Base-by-base conservation (phyloP, 1,140 invertebrate genomes). In the Leptinotarsa undecemlineata region DNA sequence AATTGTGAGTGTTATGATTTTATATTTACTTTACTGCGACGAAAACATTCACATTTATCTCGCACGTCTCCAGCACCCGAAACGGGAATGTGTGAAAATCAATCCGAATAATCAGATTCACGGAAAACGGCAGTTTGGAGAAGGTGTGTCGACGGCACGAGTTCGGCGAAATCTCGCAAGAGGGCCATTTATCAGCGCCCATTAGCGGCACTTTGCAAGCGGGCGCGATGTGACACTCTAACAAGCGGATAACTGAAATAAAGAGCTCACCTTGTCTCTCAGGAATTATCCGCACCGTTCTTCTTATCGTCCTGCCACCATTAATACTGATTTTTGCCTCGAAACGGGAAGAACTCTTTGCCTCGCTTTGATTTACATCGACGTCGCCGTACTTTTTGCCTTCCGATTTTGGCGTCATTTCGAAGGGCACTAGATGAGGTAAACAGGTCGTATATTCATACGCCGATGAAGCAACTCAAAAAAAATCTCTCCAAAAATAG, bases 201-300 rank as follows among this genome's bases (percentile, higher is more conserved):
- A 80, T 80, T 79, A 79, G 77, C 73, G 77, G 76, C 77, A 81
- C 78, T 81, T 81, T 80, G 80, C 77, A 78, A 79, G 76, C 73
- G 72, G 69, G 66, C 73, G 76, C 74, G n/a, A 72, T 73, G 78
- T 76, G 76, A 79, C 80, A 74, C 72, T 68, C 71, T 79, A 79
- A 81, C 78, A 79, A 80, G 79, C 79, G 79, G 76, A 79, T 81
- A 81, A 81, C 78, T 81, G 80, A 81, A 81, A 81, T 81, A 79
- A 81, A 79, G 79, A 79, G 79, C 77, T 77, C 77, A 79, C 76
- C 77, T 79, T 77, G 76, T 76, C 79, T 77, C 74, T 69, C 70
- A 74, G 77, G 79, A 80, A 80, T 80, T 80, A 79, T 80, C 75
- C 72, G 70, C 17, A 21, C 71, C 61, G 66, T 61, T 73, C 68